These are phyloP conservation scores for Ennomos quercinarius DNA, from an alignment of 2,888 invertebrate species.

Conservation along the genomic window DNA sequence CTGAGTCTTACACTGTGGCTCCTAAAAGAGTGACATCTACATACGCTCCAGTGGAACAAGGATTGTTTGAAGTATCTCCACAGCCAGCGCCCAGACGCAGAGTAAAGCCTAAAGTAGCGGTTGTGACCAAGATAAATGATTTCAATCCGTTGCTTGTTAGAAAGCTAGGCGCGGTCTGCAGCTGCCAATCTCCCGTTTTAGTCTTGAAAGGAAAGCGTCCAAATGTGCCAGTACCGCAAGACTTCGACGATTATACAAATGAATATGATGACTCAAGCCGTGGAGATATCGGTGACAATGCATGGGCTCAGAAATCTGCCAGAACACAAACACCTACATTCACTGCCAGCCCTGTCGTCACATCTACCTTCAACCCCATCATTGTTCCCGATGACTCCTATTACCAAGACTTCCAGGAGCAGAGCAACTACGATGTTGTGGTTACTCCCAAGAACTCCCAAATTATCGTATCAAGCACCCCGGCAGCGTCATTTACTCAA, in stretches of 20 bases:
- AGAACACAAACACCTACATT: constrained; percentile 52
- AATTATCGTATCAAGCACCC: constrained; percentile 65
- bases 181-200: constrained; percentile 87
- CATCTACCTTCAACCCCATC: constrained; percentile 77
- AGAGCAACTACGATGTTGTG: constrained; percentile 56
- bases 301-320: constrained; percentile 61
- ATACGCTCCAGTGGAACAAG: constrained; percentile 67
- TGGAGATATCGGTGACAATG: constrained; percentile 61
- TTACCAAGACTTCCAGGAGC: constrained; percentile 75
- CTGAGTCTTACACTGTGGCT: constrained; percentile 54
- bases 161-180: constrained; percentile 90
- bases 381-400: constrained; percentile 81
- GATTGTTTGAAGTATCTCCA: constrained; percentile 71
- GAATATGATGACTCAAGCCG: constrained; percentile 62
- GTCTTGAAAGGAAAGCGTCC: constrained; percentile 79
- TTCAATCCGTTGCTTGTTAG: constrained; percentile 89
- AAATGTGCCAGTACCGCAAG: constrained; percentile 56
- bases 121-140: constrained; percentile 89
- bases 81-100: constrained; percentile 59
- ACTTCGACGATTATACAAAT: constrained; percentile 60
- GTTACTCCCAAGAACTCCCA: constrained; percentile 60
- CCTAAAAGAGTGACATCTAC: constrained; percentile 62
- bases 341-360: constrained; percentile 61
- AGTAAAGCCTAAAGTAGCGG: constrained; percentile 81
- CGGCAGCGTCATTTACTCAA: constrained; percentile 63